Base-by-base conservation (phyloP, 2,113 vertebrate genomes). In the Catharus minimus region DNA sequence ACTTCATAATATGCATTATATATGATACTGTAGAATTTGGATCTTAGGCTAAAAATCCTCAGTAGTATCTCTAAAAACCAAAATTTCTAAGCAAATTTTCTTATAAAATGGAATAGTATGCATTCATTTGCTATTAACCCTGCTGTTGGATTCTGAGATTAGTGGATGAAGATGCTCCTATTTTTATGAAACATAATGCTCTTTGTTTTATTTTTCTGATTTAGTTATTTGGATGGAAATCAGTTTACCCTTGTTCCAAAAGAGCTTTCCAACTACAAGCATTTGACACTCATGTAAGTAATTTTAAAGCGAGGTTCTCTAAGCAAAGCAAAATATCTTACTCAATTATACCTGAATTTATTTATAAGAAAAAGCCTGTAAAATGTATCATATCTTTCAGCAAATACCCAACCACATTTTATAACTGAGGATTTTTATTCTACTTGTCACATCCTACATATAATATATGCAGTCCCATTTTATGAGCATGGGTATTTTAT, bases 281-380 rank as follows among this genome's bases (percentile, higher is more conserved):
- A 99, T 94, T 97, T 99, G 96, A 99, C 98, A 43, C 98, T 99
- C 72, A 99, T 99, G 99, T 99, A 97, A 98, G 99, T 99, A 95
- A n/a, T 20, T 75, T 64, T 75, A 76, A 27, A 93, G 7, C 33
- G 82, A 57, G 7, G 6, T 82, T 64, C 28, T 69, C 10, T 52
- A 41, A 82, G 2, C 16, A 50, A 66, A 66, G 8, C 5, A 55
- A 65, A 86, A 78, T 58, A 39, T 5, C 7, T 19, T 87, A 41
- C 75, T 72, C 16, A 27, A 5, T 91, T 88, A 47, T 93, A 75
- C 23, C 13, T 72, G 57, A 16, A 26, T 94, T 92, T 44, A 38
- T 28, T 61, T 88, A 9, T 32, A 74, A 60, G 43, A 52, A 76
- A 77, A 41, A 44, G 9, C 8, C 44, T n/a, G 26, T 57, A 61